Evolutionary conservation across 2,888 invertebrate genomes (phyloP), one percentile per base, ranked within the genome.

Genomic region (Neoitamus cyanurus): DNA sequence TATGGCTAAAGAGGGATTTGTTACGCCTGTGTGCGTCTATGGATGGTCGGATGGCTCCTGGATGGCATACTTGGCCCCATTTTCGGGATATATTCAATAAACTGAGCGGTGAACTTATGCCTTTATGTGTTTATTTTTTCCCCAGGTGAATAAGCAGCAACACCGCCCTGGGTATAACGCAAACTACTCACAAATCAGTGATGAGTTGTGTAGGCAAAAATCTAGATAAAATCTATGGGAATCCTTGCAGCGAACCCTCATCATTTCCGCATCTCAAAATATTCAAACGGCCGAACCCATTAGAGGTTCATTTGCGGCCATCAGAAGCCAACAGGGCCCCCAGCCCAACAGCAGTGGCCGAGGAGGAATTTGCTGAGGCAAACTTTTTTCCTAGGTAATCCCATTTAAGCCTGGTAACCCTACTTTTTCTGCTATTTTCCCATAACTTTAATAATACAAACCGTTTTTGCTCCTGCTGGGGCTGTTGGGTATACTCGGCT

Each of bases 351-450:
- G 20, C 15, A 58, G 25, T 20, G 58, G 58, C 15, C 58, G 20
- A 58, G 20, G 58, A 58, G 58, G 58, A 58, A 58, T 58, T 58
- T 58, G 58, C 58, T 58, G 58, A 58, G 58, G 58, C 25, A 25
- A 58, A 58, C 15, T 25, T 58, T 58, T 58, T 58, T 58, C 9
- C 58, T 78, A 78, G 78, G 58, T 78, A 48, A 78, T 78, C 48
- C 48, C 78, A 78, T 78, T 78, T 78, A 46, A 78, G 48, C 48
- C 78, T 78, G 48, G 78, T 78, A 78, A 78, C 48, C 78, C 78
- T 46, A 82, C 36, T 82, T 69, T 82, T 82, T 69, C 69, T 36
- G 34, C 37, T 69, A 82, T 82, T 69, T 82, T 82, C 82, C 82
- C 69, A 36, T 82, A 82, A 82, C 68, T 82, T 69, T 37, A 69